phyloP scores from a whole-genome alignment of 1,140 invertebrate species.

The Aethina tumida region DNA sequence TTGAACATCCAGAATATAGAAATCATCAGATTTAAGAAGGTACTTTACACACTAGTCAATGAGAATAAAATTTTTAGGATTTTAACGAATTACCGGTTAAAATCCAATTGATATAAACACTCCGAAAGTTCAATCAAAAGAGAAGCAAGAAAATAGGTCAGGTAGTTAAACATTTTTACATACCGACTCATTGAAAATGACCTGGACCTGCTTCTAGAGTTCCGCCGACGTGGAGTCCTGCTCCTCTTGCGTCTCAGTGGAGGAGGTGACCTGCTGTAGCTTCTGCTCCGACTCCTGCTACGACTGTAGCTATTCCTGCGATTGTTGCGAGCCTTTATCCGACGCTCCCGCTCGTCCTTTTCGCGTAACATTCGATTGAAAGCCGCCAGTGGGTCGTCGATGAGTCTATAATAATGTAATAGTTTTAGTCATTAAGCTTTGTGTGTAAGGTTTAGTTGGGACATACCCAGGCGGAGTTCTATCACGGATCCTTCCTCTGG shows the following conservation, averaged over 20 bases:
- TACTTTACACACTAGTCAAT: no score
- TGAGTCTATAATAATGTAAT: conserved; percentile 41
- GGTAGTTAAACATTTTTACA: no score
- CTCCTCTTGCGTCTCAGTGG: conserved; percentile 31
- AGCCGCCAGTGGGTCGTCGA: conserved; percentile 72
- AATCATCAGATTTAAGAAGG: no score
- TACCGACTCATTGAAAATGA: conserved; percentile 45
- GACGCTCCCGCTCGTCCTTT: conserved; percentile 63
- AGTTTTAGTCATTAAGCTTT: background rate
- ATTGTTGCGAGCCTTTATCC: conserved; percentile 49
- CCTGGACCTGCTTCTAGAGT: conserved; percentile 31
- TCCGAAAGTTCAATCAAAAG: no score
- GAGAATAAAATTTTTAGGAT: no score
- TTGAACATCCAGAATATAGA: no score
- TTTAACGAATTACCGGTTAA: no score
- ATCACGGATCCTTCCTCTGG: conserved; percentile 30
- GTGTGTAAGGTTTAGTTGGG: background rate
- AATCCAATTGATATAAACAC: no score
- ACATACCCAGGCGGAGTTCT: conserved; percentile 31
- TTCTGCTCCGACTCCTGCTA: conserved; percentile 42
- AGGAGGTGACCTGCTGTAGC: conserved; percentile 36
- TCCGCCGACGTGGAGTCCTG: conserved; percentile 29
- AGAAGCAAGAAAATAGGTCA: no score
- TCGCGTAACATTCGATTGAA: conserved; percentile 77
- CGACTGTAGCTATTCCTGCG: conserved; percentile 32